These are phyloP conservation scores for Gasterosteus nipponicus DNA, from an alignment of 2,113 vertebrate species.

Conservation along the genomic window DNA sequence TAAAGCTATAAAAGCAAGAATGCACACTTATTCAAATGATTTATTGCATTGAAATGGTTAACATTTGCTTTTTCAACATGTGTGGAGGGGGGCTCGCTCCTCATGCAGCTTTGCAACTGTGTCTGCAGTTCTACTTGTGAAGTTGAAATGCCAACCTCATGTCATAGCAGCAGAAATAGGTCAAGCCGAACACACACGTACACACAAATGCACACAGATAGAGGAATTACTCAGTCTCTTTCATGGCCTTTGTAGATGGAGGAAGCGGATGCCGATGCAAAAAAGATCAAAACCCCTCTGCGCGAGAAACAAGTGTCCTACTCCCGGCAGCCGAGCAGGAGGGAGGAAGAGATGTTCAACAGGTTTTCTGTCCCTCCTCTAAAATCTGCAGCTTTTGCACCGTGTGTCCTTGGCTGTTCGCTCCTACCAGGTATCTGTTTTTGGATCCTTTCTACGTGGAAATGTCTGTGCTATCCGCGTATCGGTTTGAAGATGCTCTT, in stretches of 20 bases:
- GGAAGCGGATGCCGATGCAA: slow-evolving; percentile 87
- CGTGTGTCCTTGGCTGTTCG: slow-evolving; percentile 49
- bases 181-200: slow-evolving; percentile 49
- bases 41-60: slow-evolving; percentile 9
- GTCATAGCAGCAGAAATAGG: slow-evolving; percentile 73
- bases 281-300: slow-evolving; percentile 85
- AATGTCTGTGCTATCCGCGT: slow-evolving; percentile 38
- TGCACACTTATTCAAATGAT: background rate
- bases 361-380: slow-evolving; percentile 78
- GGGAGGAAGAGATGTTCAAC: slow-evolving; percentile 85
- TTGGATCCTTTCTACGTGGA: slow-evolving; percentile 50
- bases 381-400: slow-evolving; percentile 37
- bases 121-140: slow-evolving; percentile 31
- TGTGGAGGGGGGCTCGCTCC: background rate
- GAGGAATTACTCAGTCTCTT: slow-evolving; percentile 81
- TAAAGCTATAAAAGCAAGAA: background rate
- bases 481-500: slow-evolving; percentile 58
- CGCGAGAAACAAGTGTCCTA: slow-evolving; percentile 85
- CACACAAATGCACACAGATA: slow-evolving; percentile 43
- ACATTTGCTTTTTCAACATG: slow-evolving; percentile 14
- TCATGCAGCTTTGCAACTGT: slow-evolving; percentile 17
- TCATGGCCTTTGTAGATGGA: slow-evolving; percentile 87
- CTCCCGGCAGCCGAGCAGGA: slow-evolving; percentile 70
- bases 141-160: slow-evolving; percentile 66
- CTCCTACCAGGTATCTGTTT: slow-evolving; percentile 64